Percentiles rank a stretch among this genome's conserved stretches.
Evolutionary conservation across 2,888 invertebrate genomes (phyloP).

Genomic region (Tachina fera): DNA sequence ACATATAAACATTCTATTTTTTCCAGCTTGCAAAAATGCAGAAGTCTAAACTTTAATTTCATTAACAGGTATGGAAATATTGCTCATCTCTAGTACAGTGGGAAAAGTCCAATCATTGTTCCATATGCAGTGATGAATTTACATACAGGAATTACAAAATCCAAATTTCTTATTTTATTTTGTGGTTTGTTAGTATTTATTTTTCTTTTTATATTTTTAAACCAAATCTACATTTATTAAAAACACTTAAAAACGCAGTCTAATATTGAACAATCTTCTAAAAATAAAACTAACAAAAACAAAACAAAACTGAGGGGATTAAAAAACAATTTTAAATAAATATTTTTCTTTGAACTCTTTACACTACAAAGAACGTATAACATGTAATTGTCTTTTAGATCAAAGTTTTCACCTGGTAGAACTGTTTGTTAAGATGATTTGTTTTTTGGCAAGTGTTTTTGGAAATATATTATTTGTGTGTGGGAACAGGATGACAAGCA

Average conservation of each 20-base stretch:
- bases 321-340: neutral
- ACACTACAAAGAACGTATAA: conserved; percentile 53
- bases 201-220: too few species aligned
- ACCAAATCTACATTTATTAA: neutral
- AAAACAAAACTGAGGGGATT: neutral
- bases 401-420: conserved; percentile 74
- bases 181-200: too few species aligned
- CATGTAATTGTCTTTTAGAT: conserved; percentile 43
- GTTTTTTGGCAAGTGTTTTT: conserved; percentile 45
- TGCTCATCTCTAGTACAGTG: too few species aligned
- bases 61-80: too few species aligned
- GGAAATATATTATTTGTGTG: conserved; percentile 2
- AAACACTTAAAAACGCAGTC: conserved; percentile 6
- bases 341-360: conserved; percentile 32
- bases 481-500: conserved; percentile 34
- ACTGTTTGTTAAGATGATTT: conserved; percentile 67
- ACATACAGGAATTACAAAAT: too few species aligned
- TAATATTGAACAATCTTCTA: conserved; percentile 2
- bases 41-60: too few species aligned
- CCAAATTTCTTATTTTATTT: too few species aligned
- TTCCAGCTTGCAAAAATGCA: too few species aligned
- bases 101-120: too few species aligned
- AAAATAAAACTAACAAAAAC: neutral
- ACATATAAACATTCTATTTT: too few species aligned
- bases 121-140: too few species aligned